These are phyloP conservation scores for Gymnothorax javanicus DNA, from an alignment of 2,797 vertebrate genomes.

Conservation along the genomic window DNA sequence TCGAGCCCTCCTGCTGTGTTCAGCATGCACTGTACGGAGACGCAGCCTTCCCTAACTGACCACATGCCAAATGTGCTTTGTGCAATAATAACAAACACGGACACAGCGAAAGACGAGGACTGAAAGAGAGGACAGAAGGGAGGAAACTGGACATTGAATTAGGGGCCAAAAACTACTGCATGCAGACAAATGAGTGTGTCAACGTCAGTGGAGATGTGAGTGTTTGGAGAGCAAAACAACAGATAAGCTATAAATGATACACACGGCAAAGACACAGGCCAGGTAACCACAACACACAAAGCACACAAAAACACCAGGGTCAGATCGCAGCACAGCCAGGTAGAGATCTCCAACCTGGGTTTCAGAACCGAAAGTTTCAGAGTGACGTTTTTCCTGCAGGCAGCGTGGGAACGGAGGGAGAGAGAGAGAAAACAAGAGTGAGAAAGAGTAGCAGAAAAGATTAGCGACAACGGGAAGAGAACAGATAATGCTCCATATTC, in stretches of 20 bases:
- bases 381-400: slow-evolving; percentile 89
- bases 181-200: slow-evolving; percentile 18
- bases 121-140: not conserved
- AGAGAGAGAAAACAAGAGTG: slow-evolving; percentile 71
- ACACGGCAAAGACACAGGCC: slow-evolving; percentile 4
- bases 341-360: slow-evolving; percentile 86
- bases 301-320: too few relatives aligned
- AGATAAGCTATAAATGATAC: not conserved
- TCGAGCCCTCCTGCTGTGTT: not conserved
- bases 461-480: slow-evolving; percentile 1
- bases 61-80: not conserved
- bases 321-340: slow-evolving; percentile 48
- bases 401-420: slow-evolving; percentile 69
- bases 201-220: not conserved
- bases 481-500: not conserved
- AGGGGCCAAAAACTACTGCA: not conserved
- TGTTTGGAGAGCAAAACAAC: slow-evolving; percentile 21
- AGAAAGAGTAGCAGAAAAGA: slow-evolving; percentile 55
- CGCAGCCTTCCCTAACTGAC: not conserved
- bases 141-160: not conserved
- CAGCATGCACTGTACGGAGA: slow-evolving; percentile 3
- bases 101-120: not conserved
- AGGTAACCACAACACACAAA: slow-evolving; percentile 26
- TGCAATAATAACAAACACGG: not conserved
- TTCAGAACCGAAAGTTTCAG: slow-evolving; percentile 92